Evolutionary conservation across 1,140 invertebrate genomes (phyloP).

Genomic region (Temnothorax curvispinosus): DNA sequence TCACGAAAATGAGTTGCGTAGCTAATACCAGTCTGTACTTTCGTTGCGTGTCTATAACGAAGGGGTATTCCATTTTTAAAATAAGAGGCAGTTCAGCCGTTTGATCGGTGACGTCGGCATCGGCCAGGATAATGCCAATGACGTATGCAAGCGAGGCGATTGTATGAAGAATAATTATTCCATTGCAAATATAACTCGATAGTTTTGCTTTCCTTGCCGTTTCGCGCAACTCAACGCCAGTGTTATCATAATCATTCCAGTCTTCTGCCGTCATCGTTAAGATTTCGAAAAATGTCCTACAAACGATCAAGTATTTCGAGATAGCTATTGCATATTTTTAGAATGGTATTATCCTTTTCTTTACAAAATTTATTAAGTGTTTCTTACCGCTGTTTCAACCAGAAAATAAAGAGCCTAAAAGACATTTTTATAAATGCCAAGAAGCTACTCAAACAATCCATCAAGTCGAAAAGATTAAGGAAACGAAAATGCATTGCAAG

Average conservation of each 20-base stretch:
- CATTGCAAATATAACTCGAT: slow-evolving; percentile 39
- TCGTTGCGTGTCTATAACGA: slow-evolving; percentile 34
- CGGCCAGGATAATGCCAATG: neutral
- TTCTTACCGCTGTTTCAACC: slow-evolving; percentile 42
- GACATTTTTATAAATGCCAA: slow-evolving; percentile 31
- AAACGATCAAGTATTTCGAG: neutral
- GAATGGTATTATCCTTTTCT: neutral
- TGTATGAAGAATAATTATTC: slow-evolving; percentile 46
- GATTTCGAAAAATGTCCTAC: slow-evolving; percentile 29
- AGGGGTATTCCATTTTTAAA: slow-evolving; percentile 52
- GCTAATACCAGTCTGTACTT: slow-evolving; percentile 20
- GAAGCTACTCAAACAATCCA: slow-evolving; percentile 50
- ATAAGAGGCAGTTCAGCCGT: slow-evolving; percentile 4
- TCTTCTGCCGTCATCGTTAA: neutral
- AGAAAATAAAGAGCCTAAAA: slow-evolving; percentile 40
- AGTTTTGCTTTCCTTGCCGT: neutral
- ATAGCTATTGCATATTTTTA: neutral
- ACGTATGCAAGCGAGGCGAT: neutral
- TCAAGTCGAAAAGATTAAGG: slow-evolving; percentile 38
- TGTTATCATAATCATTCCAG: neutral
- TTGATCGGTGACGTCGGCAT: slow-evolving; percentile 10
- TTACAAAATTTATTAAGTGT: neutral
- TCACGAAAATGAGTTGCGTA: slow-evolving; percentile 20
- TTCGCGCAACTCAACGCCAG: neutral
- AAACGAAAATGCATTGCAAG: slow-evolving; percentile 26